Base-by-base conservation (phyloP, 2,888 invertebrate species). In the Caenorhabditis sp. region DNA sequence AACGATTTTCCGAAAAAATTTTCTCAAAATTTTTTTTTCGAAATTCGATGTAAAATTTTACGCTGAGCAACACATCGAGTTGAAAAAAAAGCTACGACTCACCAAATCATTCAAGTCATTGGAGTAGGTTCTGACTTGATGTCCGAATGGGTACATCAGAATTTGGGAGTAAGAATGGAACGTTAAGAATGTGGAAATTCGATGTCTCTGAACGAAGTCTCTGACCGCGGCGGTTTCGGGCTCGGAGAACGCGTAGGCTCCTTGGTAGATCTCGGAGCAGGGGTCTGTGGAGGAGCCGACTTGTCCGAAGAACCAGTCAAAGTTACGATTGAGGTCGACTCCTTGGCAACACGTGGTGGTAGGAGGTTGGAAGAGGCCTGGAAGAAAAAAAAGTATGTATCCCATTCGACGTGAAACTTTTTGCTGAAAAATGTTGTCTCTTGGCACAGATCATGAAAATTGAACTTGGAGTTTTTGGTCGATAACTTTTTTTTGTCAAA, bases 281-380 rank as follows among this genome's bases (percentile, higher is more conserved):
- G 92, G 92, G 64, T 92, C 91, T 0, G 89, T 87, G 3, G 90
- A 90, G 5, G 90, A 89, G 47, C 91, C 91, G 31, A 90, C 90
- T 86, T 90, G 90, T 8, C 91, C 91, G 75, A 91, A 92, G 88
- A 90, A 90, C 91, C 91, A 92, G 76, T 92, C 92, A 64, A 92
- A 92, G 82, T 92, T 92, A n/a, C 92, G 76, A 54, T 92, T 92
- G 41, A 92, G 82, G 69, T 92, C 92, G 22, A 92, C 92, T 16
- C 92, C 92, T 54, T 90, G 90, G 54, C 92, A 92, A 81, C 92
- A 92, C 2, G 87, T 87, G 22, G 89, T 91, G 8, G 86, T 86
- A 7, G 91, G 91, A 2, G 90, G 88, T 38, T 87, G 80, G 82
- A 91, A 91, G 38, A 90, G 85, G 16, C 91, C 91, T 90, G 72